Evolutionary conservation across 2,888 invertebrate species (phyloP).

Genomic region (Rhingia rostrata): DNA sequence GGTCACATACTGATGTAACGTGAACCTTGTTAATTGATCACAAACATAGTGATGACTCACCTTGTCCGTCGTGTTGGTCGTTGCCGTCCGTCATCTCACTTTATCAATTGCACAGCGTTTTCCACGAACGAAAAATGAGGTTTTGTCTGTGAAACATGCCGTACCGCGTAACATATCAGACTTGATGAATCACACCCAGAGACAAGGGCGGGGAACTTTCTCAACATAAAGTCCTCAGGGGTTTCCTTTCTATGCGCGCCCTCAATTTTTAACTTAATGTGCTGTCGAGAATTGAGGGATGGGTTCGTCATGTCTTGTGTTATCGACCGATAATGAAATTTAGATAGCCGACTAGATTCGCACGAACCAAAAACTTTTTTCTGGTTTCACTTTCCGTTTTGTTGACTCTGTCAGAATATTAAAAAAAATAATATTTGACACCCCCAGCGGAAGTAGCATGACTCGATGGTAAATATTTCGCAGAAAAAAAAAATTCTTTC

Average conservation of each 20-base stretch:
- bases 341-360: no score
- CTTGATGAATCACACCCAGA: conserved; percentile 8
- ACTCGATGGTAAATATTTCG: conserved; percentile 20
- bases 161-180: background rate
- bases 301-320: no score
- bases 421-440: conserved; percentile 27
- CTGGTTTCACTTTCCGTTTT: background rate
- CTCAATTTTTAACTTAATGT: no score
- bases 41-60: conserved; percentile 21
- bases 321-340: no score
- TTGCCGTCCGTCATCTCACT: background rate
- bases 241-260: background rate
- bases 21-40: conserved; percentile 32
- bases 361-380: no score
- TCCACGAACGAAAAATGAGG: conserved; percentile 20
- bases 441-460: conserved; percentile 42
- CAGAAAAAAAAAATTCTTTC: conserved; percentile 8
- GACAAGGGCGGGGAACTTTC: conserved; percentile 5
- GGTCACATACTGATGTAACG: conserved; percentile 16
- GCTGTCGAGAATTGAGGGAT: no score
- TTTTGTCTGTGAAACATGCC: background rate
- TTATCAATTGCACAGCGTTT: conserved; percentile 3
- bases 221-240: background rate
- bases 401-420: conserved; percentile 39
- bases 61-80: no score